Base-by-base conservation (phyloP, 2,888 invertebrate genomes). In the Hypomecis atomaria region DNA sequence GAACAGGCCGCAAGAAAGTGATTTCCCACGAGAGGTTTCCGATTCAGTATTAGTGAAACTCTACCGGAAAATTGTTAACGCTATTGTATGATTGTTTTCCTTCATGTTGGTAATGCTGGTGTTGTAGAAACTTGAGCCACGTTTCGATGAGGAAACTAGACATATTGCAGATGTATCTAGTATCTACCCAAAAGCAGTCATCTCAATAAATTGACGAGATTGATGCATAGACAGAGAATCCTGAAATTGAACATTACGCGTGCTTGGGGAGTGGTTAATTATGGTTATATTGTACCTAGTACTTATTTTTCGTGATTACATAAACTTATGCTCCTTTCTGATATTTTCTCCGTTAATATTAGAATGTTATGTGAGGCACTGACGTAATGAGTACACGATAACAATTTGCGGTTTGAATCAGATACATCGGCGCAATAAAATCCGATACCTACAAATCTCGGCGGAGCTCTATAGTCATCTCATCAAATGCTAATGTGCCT, bases 1-100 rank as follows among this genome's bases (percentile, higher is more conserved):
- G 42, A 62, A 54, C 58, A 49, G 7, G 34, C 43, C 37, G 53
- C 57, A 60, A 65, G 57, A 62, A 62, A 59, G 45, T 50, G 42
- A 54, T 69, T 81, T 85, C 85, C 69, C 85, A 86, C 79, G 81
- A 71, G 78, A 74, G 70, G 67, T 74, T 78, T 72, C 73, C 71
- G 71, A 69, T 70, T 69, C 74, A 73, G 65, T 69, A 56, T 34
- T 55, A 77, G 83, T 78, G 84, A 84, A 85, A 85, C 81, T 77
- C 66, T 74, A 73, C 71, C 78, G 76, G 77, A 78, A 80, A 78
- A 77, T 79, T 74, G 57, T 74, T 75, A 72, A 68, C 72, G 66
- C 76, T 69, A 78, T 82, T 82, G 75, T 78, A 72, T 50, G 49
- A 47, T 61, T 52, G 52, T 71, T 54, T 54, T 34, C 44, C 5